Conservation (phyloP, 2,888 invertebrate species). For the Coelopa pilipes region DNA sequence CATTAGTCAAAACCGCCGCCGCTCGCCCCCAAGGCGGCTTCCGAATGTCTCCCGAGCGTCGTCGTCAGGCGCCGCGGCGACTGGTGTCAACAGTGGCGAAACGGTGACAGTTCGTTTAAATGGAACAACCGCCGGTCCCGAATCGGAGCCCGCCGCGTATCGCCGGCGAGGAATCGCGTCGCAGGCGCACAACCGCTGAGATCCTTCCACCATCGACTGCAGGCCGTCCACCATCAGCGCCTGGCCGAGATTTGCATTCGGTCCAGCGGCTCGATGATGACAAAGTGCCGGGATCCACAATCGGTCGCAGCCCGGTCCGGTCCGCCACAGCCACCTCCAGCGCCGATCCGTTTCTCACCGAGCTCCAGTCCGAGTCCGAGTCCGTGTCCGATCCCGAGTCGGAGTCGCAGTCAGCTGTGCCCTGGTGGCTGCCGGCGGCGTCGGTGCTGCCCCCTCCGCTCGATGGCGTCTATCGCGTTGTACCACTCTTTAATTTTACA, state of each 20-base stretch:
- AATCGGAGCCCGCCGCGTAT: slow-evolving; percentile 25
- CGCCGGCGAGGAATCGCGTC: slow-evolving; percentile 38
- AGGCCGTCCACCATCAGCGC: slow-evolving; percentile 30
- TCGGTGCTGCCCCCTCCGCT: slow-evolving; percentile 36
- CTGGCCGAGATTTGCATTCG: slow-evolving; percentile 39
- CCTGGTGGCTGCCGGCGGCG: not conserved
- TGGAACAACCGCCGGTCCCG: slow-evolving; percentile 40
- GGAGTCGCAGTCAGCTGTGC: not conserved
- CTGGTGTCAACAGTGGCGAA: slow-evolving; percentile 37
- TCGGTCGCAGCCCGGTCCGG: not conserved
- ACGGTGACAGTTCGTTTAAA: slow-evolving; percentile 54
- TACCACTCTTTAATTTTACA: slow-evolving; percentile 47
- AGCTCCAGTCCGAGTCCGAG: not conserved
- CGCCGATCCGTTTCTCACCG: slow-evolving; percentile 28
- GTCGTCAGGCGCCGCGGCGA: slow-evolving; percentile 28
- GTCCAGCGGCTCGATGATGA: slow-evolving; percentile 16
- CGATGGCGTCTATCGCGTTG: slow-evolving; percentile 43
- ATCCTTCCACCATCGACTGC: no score
- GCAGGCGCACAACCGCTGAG: slow-evolving; percentile 36
- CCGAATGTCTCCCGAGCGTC: slow-evolving; percentile 29
- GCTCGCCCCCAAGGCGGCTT: not conserved
- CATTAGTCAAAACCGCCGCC: no score
- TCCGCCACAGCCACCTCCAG: slow-evolving; percentile 13
- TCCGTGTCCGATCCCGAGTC: not conserved
- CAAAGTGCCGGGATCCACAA: not conserved